A percentile compares a stretch with the other conserved stretches of the same genome.
These are phyloP conservation scores for Lycaon pictus DNA, from an alignment of 2,113 vertebrate species.

Conservation along the genomic window DNA sequence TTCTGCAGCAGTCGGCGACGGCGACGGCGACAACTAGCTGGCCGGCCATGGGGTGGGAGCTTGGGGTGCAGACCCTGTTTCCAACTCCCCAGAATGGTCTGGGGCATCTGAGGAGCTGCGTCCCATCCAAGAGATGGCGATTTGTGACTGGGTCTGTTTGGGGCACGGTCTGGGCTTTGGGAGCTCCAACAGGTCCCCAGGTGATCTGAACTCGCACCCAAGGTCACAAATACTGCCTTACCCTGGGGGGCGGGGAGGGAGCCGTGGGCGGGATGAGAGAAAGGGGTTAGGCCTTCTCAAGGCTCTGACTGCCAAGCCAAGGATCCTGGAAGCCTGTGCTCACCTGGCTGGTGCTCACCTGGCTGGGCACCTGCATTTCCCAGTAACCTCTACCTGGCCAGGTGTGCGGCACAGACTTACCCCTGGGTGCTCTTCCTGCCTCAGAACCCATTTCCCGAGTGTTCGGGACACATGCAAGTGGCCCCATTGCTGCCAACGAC, in stretches of 20 bases:
- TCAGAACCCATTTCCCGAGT: neutral
- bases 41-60: neutral
- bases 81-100: neutral
- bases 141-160: neutral
- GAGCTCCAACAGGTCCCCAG: neutral
- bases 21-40: neutral
- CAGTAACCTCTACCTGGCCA: neutral
- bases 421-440: neutral
- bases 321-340: too few relatives aligned
- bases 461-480: neutral
- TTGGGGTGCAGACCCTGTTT: neutral
- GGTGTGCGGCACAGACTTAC: neutral
- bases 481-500: neutral
- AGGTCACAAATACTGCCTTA: neutral
- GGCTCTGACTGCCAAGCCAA: neutral
- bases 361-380: neutral
- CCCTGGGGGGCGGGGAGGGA: accelerated
- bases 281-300: neutral
- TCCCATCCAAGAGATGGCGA: neutral
- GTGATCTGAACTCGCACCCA: neutral
- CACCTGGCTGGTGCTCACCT: neutral
- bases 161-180: neutral
- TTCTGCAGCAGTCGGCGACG: neutral
- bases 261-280: neutral
- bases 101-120: neutral